Evolutionary conservation across 1,140 invertebrate species (phyloP).

Genomic region (Anastatus disparis): DNA sequence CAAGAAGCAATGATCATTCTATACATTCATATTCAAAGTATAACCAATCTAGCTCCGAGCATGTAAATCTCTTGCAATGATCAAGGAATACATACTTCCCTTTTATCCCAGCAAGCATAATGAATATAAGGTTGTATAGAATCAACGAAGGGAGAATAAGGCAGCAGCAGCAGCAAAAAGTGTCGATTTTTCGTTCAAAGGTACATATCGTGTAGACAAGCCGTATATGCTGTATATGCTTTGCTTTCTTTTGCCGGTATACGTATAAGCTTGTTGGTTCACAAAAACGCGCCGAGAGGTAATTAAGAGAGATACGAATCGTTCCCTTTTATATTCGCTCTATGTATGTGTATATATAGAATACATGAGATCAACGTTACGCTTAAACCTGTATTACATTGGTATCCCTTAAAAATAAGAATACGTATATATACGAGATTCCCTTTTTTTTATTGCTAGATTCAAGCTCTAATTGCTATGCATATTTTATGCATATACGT

Average conservation of each 20-base stretch:
- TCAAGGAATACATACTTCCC: neutral
- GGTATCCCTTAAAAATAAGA: too few species aligned
- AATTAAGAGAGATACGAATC: slow-evolving; percentile 40
- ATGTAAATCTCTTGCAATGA: slow-evolving; percentile 23
- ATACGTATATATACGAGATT: too few species aligned
- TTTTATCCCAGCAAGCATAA: slow-evolving; percentile 1
- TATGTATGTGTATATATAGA: too few species aligned
- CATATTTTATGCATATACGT: too few species aligned
- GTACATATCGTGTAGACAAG: neutral
- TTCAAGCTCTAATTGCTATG: too few species aligned
- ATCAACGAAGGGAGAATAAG: neutral
- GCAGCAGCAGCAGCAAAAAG: neutral
- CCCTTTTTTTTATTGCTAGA: too few species aligned
- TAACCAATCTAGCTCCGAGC: neutral
- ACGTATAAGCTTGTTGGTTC: too few species aligned
- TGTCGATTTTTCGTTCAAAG: slow-evolving; percentile 16
- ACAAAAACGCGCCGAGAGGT: slow-evolving; percentile 31
- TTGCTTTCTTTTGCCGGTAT: neutral
- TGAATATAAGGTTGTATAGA: neutral
- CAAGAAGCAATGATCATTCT: too few species aligned
- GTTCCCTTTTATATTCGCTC: too few species aligned
- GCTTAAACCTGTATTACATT: too few species aligned
- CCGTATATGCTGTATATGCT: neutral
- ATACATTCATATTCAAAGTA: too few species aligned
- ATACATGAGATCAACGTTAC: too few species aligned